Base-by-base conservation (phyloP, 2,888 invertebrate genomes). In the Fissipunctia ypsillon region DNA sequence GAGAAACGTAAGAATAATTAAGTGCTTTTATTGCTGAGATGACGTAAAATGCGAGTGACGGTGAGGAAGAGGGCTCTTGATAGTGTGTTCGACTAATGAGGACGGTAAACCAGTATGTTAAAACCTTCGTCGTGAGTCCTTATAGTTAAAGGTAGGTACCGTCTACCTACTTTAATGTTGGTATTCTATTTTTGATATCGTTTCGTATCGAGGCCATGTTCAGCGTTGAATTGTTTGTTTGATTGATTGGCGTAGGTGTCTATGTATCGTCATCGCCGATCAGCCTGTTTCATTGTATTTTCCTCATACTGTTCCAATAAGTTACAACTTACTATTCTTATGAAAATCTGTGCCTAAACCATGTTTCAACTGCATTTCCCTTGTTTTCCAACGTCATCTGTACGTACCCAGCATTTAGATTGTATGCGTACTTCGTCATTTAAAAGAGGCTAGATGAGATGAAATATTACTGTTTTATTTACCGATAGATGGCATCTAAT, bases 71-170 rank as follows among this genome's bases (percentile, higher is more conserved):
- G 69, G 75, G 71, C 76, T 72, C 81, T 86, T 52, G 69, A 56
- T 57, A 69, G 54, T 73, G 68, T 84, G 73, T 72, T 68, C 63
- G 74, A 81, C 73, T 89, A 88, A 89, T 88, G 88, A 89, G 85
- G 82, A 76, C 69, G 73, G 78, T 76, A 83, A 88, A 84, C 83
- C 83, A 88, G 65, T 75, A 77, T 76, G 78, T 73, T 76, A 68
- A 72, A 76, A 64, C 41, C 43, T 59, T 71, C 28, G 25, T 28
- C 7, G 7, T 14, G 28, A 43, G 41, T 43, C 25, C 22, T 41
- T 50, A 14, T 60, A 35, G 60, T 35, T 57, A 38, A 5, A 5
- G 38, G 38, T 38, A 52, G 43, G 16, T 50, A 48, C 10, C 16
- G 5, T 54, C 14, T 43, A 22, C 25, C 25, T 50, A 28, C 22